phyloP scores from a whole-genome alignment of 2,797 vertebrate species.

The Anabacerthia variegaticeps region DNA sequence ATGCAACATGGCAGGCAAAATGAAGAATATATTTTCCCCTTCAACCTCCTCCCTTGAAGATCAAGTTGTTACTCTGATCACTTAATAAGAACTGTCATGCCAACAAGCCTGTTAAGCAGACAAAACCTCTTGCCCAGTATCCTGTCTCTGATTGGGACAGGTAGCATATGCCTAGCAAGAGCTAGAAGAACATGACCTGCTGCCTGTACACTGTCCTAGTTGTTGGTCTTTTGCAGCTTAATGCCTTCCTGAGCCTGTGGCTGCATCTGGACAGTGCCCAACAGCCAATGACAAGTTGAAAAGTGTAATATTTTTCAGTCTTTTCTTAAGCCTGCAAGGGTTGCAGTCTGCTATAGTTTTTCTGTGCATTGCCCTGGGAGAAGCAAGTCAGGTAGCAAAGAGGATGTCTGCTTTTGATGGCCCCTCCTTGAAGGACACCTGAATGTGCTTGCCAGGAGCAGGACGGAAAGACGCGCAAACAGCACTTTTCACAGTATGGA shows the following conservation, averaged over 20 bases:
- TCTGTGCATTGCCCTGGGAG: not conserved
- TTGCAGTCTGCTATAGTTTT: not conserved
- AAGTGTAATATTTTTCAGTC: not conserved
- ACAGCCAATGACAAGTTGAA: not conserved
- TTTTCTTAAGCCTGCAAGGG: not conserved
- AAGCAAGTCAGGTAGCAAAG: not conserved
- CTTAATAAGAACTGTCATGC: not conserved
- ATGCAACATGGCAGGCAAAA: rapidly evolving
- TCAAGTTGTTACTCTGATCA: not conserved
- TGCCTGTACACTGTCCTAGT: not conserved
- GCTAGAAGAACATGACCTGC: not conserved
- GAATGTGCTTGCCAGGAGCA: not conserved
- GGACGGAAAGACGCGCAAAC: not conserved
- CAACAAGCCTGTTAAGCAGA: not conserved
- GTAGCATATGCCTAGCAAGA: not conserved
- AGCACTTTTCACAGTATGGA: not conserved
- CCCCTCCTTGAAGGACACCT: not conserved
- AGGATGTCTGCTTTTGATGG: not conserved
- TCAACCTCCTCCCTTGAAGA: not conserved
- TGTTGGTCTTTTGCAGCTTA: not conserved
- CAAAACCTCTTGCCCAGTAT: not conserved
- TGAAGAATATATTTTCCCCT: not conserved
- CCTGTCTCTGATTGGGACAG: not conserved
- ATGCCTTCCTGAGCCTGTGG: not conserved
- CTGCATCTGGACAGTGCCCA: not conserved